A percentile compares a stretch with the other conserved stretches of the same genome.
Evolutionary conservation across 1,140 invertebrate species (phyloP).

Genomic region (Ceratosolen fusciceps): DNA sequence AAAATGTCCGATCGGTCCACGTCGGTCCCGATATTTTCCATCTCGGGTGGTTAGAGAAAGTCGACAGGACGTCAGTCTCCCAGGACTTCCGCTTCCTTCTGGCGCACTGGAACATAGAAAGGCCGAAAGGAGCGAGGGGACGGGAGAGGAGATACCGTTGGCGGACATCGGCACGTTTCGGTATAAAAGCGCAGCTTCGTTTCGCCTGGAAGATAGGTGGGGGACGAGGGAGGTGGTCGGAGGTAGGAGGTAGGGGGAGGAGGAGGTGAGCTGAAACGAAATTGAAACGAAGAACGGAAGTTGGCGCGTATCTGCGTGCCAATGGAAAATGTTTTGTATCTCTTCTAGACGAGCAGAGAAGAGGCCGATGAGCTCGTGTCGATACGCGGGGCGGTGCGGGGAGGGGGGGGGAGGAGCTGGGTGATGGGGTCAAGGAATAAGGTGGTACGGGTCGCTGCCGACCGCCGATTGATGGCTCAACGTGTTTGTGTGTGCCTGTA

Average conservation of each 20-base stretch:
- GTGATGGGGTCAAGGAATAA: background rate
- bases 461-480: background rate
- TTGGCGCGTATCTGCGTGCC: conserved; percentile 47
- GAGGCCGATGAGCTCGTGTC: conserved; percentile 14
- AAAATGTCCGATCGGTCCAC: conserved; percentile 23
- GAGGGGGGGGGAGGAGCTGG: background rate
- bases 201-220: no score
- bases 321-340: conserved; percentile 62
- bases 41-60: background rate
- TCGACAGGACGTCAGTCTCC: conserved; percentile 33
- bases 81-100: conserved; percentile 29
- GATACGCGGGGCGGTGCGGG: no score
- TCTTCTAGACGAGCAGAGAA: conserved; percentile 50
- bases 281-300: conserved; percentile 44
- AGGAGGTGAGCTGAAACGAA: conserved; percentile 28
- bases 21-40: background rate
- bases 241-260: conserved; percentile 28
- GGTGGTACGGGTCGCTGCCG: background rate
- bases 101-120: conserved; percentile 2
- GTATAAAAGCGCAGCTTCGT: conserved; percentile 13
- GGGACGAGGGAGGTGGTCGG: no score
- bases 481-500: background rate
- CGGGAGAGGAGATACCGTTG: conserved; percentile 33
- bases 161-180: background rate
- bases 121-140: background rate